Percentiles rank a stretch among this genome's conserved stretches.
phyloP scores from a whole-genome alignment of 2,888 invertebrate genomes.

The Nebria brevicollis region DNA sequence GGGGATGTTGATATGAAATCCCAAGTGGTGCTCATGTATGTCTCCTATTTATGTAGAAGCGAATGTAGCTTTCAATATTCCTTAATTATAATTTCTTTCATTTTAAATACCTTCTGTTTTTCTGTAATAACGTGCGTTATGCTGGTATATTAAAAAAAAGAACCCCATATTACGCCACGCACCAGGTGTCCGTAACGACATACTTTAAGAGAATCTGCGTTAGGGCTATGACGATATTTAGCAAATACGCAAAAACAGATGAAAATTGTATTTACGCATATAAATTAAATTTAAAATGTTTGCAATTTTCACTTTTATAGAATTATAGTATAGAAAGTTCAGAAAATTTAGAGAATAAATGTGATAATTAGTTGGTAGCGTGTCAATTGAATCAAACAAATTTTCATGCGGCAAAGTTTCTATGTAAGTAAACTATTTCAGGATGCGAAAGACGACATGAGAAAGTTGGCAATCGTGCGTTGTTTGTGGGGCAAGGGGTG shows the following conservation, averaged over 20 bases:
- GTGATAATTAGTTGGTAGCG: neutral
- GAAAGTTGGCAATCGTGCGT: neutral
- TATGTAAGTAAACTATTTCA: neutral
- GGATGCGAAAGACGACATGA: neutral
- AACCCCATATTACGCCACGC: constrained; percentile 22
- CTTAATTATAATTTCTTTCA: constrained; percentile 29
- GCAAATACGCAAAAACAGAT: neutral
- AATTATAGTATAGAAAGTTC: neutral
- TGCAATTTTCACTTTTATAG: neutral
- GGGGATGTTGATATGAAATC: neutral
- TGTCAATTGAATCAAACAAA: neutral
- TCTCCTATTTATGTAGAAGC: neutral
- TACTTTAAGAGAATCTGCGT: neutral
- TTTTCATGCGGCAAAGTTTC: neutral
- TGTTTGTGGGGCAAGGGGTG: neutral
- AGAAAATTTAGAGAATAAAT: neutral
- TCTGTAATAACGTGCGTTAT: constrained; percentile 6
- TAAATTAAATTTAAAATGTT: neutral
- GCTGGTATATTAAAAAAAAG: constrained; percentile 16
- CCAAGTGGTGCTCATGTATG: neutral
- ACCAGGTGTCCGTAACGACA: constrained; percentile 34
- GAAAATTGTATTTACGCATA: neutral
- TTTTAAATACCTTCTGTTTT: constrained; percentile 16
- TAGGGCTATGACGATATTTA: neutral
- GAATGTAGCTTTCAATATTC: neutral